Evolutionary conservation across 2,113 vertebrate species (phyloP).

Genomic region (Actinemys pallida): DNA sequence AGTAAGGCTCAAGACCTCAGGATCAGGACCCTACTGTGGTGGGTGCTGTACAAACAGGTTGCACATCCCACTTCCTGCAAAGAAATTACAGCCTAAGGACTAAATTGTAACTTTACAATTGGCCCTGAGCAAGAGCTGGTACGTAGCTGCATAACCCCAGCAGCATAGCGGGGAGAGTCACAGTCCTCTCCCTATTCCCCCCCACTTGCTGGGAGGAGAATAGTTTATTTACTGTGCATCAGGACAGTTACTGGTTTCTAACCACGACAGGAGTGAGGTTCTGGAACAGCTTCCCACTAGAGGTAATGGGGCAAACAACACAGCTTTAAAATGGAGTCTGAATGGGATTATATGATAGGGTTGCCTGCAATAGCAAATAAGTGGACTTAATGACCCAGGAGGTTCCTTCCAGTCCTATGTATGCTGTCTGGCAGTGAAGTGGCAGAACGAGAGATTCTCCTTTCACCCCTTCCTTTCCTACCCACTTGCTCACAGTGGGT

Average conservation of each 20-base stretch:
- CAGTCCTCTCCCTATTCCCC: background rate
- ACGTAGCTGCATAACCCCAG: accelerated
- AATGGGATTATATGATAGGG: background rate
- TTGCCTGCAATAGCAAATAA: background rate
- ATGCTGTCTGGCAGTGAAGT: background rate
- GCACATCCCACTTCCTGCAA: background rate
- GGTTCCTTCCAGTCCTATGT: background rate
- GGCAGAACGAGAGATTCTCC: background rate
- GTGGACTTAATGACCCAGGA: background rate
- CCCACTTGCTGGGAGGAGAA: background rate
- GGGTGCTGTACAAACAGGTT: background rate
- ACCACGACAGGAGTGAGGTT: background rate
- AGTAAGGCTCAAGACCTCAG: background rate
- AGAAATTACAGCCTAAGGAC: background rate
- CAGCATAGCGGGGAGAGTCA: background rate
- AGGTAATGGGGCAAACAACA: background rate
- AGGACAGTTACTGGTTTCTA: background rate
- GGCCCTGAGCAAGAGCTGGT: background rate
- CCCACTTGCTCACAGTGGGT: background rate
- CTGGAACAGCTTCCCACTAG: background rate
- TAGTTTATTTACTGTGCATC: background rate
- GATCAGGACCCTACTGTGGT: constrained; percentile 26
- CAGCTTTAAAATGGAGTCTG: background rate
- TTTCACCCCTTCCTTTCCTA: background rate
- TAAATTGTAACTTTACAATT: background rate